Percentiles rank a stretch among this genome's conserved stretches.
Conservation (phyloP, 2,797 vertebrate genomes). For the Aldrovandia affinis region DNA sequence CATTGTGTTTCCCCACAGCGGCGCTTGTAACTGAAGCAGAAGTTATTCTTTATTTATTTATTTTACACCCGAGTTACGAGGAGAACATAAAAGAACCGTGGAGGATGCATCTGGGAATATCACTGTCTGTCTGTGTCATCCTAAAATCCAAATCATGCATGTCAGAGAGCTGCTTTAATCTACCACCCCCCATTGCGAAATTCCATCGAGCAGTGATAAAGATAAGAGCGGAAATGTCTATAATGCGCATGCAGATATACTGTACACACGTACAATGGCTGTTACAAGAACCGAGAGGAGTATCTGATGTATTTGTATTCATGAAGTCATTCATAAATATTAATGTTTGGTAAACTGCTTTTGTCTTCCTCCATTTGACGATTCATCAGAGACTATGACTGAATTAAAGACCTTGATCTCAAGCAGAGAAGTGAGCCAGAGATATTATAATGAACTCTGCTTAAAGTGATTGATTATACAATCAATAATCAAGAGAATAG, state of each 20-base stretch:
- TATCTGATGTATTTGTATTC: slow-evolving; percentile 27
- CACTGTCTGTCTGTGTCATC: not conserved
- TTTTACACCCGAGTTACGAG: slow-evolving; percentile 5
- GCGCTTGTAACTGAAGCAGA: slow-evolving; percentile 26
- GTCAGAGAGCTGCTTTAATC: not conserved
- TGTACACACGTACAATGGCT: not conserved
- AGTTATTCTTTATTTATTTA: slow-evolving; percentile 30
- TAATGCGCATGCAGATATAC: not conserved
- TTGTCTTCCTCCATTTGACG: slow-evolving; percentile 46
- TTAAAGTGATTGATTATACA: slow-evolving; percentile 37
- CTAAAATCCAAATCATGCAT: not conserved
- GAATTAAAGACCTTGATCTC: slow-evolving; percentile 49
- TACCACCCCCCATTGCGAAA: not conserved
- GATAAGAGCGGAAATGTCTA: not conserved
- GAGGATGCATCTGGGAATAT: not conserved
- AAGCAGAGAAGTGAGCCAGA: slow-evolving; percentile 31
- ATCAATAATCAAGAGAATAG: slow-evolving; percentile 51
- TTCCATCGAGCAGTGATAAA: not conserved
- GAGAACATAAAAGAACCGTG: slow-evolving; percentile 19
- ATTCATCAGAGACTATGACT: slow-evolving; percentile 36
- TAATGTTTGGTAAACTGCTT: slow-evolving; percentile 46
- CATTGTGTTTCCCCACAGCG: slow-evolving; percentile 1
- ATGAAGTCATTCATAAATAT: slow-evolving; percentile 45
- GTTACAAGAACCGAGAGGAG: not conserved
- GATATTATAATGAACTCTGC: slow-evolving; percentile 34